phyloP scores from a whole-genome alignment of 2,888 invertebrate genomes.

The Piscicola geometra region DNA sequence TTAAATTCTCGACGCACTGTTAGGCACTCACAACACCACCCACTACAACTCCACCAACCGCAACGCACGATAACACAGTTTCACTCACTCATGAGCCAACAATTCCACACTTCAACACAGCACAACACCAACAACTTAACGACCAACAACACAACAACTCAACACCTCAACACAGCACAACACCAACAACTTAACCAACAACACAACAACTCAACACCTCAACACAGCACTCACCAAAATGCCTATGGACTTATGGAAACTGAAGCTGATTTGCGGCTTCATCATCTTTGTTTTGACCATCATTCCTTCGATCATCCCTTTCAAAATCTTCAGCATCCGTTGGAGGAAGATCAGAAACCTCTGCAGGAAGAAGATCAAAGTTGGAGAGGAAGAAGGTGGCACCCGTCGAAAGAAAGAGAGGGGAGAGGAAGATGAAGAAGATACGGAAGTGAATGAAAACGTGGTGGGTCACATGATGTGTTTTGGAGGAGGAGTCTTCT shows the following conservation, averaged over 20 bases:
- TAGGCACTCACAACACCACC: too few species aligned
- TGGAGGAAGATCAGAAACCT: neutral
- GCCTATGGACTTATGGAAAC: neutral
- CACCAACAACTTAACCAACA: too few species aligned
- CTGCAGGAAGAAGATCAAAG: neutral
- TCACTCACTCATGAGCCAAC: too few species aligned
- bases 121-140: too few species aligned
- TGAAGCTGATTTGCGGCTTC: constrained; percentile 1
- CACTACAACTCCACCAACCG: too few species aligned
- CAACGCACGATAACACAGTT: too few species aligned
- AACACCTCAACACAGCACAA: too few species aligned
- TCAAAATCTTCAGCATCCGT: neutral
- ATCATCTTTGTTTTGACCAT: neutral
- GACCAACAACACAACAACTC: too few species aligned
- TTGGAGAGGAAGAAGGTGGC: neutral
- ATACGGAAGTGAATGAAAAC: neutral
- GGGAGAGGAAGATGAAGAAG: neutral
- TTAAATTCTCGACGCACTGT: too few species aligned
- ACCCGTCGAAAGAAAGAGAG: neutral
- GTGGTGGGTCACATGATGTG: constrained; percentile 44
- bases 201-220: too few species aligned
- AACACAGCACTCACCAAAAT: too few species aligned
- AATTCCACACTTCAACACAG: too few species aligned
- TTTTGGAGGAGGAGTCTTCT: constrained; percentile 52
- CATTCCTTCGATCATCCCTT: neutral